Evolutionary conservation across 2,113 vertebrate species (phyloP).

Genomic region (Cheilinus undulatus): DNA sequence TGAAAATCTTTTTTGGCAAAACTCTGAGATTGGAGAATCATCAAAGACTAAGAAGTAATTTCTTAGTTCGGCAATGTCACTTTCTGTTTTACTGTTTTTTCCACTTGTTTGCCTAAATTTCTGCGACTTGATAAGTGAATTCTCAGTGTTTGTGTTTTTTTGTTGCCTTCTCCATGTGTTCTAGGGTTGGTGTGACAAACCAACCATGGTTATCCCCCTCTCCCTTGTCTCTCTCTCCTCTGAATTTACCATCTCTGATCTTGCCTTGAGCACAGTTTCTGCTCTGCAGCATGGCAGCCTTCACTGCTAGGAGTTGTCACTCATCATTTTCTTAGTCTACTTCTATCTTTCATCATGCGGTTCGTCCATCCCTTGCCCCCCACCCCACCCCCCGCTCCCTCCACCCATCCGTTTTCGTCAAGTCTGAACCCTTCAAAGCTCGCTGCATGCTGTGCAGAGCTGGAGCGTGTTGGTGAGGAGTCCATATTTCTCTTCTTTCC

Average conservation of each 20-base stretch:
- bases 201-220: not conserved
- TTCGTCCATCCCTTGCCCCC: not conserved
- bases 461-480: conserved; percentile 14
- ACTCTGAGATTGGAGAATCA: too few species aligned
- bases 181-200: too few species aligned
- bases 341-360: conserved; percentile 24
- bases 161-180: too few species aligned
- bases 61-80: too few species aligned
- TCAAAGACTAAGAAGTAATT: too few species aligned
- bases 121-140: too few species aligned
- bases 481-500: conserved; percentile 25
- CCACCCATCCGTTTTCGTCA: conserved; percentile 14
- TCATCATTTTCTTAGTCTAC: conserved; percentile 48
- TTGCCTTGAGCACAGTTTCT: conserved; percentile 1
- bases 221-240: not conserved
- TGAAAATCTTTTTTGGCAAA: too few species aligned
- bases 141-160: too few species aligned
- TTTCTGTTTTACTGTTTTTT: too few species aligned
- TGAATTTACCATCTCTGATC: conserved; percentile 25
- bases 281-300: conserved; percentile 21
- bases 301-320: conserved; percentile 47
- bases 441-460: conserved; percentile 26
- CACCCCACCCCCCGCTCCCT: not conserved
- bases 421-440: conserved; percentile 29
- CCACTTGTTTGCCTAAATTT: too few species aligned